Evolutionary conservation across 2,797 vertebrate genomes (phyloP).

Genomic region (Forpus xanthops): DNA sequence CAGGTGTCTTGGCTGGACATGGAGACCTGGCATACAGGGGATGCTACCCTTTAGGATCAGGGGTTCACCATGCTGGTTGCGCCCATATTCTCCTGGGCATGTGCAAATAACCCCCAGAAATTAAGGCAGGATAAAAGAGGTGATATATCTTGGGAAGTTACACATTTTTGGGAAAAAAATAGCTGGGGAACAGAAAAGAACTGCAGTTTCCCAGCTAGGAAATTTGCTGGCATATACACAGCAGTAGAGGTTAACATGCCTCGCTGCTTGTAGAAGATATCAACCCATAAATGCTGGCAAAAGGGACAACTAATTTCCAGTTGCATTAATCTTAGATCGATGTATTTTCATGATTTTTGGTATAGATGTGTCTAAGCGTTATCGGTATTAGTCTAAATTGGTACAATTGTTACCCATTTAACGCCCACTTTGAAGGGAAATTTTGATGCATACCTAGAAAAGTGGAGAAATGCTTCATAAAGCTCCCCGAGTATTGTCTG

Average conservation of each 20-base stretch:
- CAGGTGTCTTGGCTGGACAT: background rate
- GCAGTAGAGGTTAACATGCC: background rate
- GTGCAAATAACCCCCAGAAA: background rate
- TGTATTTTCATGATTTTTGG: background rate
- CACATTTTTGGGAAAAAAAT: background rate
- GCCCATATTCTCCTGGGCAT: background rate
- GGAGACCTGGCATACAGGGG: rapidly evolving
- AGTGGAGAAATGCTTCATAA: background rate
- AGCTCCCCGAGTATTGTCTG: background rate
- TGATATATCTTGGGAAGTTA: background rate
- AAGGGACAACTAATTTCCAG: background rate
- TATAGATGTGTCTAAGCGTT: too few relatives aligned
- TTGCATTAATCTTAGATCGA: background rate
- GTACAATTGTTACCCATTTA: too few relatives aligned
- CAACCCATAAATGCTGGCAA: background rate
- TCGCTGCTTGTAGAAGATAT: background rate
- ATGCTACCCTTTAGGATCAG: background rate
- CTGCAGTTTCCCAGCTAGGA: background rate
- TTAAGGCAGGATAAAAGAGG: background rate
- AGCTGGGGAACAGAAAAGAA: background rate
- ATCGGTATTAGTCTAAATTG: rapidly evolving
- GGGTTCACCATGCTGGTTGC: background rate
- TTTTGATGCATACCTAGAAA: background rate
- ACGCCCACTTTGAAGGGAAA: background rate
- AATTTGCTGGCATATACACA: background rate